phyloP scores from a whole-genome alignment of 2,797 vertebrate species.

The Erethizon dorsatum region DNA sequence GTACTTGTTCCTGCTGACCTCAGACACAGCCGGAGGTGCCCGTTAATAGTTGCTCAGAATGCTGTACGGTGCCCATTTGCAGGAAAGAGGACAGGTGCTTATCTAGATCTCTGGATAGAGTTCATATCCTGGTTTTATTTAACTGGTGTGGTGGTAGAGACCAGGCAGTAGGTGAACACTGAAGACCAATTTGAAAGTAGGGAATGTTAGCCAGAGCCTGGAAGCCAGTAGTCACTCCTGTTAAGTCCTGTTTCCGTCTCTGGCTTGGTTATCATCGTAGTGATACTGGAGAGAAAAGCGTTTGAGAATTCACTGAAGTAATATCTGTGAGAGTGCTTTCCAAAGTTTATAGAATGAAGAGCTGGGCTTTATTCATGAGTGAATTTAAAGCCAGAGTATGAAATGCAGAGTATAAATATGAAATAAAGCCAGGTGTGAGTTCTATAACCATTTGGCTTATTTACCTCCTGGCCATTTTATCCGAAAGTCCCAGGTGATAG shows the following conservation, averaged over 20 bases:
- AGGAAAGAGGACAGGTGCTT: not conserved
- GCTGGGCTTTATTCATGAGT: conserved; percentile 13
- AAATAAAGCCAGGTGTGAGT: not conserved
- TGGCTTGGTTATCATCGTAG: not conserved
- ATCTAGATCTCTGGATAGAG: not conserved
- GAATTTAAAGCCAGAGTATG: conserved; percentile 19
- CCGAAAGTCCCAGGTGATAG: conserved; percentile 20
- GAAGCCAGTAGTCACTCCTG: not conserved
- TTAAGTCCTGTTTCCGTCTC: conserved; percentile 21
- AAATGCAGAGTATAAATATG: not conserved
- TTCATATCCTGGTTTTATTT: not conserved
- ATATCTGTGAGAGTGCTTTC: not conserved
- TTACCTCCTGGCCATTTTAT: not conserved
- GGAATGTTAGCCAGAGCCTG: not conserved
- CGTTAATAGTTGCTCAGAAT: not conserved
- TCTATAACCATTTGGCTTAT: conserved; percentile 6
- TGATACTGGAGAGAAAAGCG: not conserved
- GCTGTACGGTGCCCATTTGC: not conserved
- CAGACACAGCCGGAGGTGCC: not conserved
- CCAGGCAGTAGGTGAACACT: not conserved
- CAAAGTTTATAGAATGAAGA: conserved; percentile 21
- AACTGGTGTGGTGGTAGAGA: not conserved
- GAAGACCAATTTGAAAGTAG: not conserved
- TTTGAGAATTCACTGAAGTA: conserved; percentile 37
- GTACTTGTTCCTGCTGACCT: not conserved